These are phyloP conservation scores for Falco peregrinus DNA, from an alignment of 2,797 vertebrate genomes.

Conservation along the genomic window DNA sequence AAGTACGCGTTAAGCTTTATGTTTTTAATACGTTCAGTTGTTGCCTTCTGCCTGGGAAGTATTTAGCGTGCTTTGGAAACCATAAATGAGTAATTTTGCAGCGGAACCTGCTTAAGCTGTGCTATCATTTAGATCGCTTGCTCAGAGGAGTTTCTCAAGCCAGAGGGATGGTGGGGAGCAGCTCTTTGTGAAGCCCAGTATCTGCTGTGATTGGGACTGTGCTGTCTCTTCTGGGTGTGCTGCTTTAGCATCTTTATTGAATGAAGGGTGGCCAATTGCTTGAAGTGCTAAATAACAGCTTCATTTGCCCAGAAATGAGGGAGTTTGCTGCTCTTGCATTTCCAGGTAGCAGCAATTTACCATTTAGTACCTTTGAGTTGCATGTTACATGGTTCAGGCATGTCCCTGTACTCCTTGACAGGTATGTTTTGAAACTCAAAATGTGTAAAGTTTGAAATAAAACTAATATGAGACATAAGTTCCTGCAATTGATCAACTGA, in stretches of 20 bases:
- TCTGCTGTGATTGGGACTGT: neutral
- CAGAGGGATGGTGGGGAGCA: neutral
- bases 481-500: neutral
- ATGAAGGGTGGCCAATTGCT: neutral
- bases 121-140: rapidly evolving
- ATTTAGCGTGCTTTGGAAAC: neutral
- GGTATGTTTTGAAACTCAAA: neutral
- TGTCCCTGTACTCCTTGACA: rapidly evolving
- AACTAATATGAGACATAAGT: rapidly evolving
- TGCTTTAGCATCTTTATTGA: neutral
- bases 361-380: neutral
- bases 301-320: neutral
- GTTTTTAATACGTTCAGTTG: neutral
- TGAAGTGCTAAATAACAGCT: neutral
- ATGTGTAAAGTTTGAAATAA: neutral
- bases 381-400: rapidly evolving
- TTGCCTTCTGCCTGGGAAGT: neutral
- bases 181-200: neutral
- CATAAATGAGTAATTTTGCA: neutral
- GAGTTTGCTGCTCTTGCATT: neutral
- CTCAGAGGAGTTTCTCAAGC: neutral
- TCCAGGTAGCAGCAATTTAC: neutral
- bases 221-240: neutral
- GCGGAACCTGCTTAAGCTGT: neutral
- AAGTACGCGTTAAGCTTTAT: neutral